Conservation (phyloP, 2,113 vertebrate genomes). For the Gracilinanus agilis region DNA sequence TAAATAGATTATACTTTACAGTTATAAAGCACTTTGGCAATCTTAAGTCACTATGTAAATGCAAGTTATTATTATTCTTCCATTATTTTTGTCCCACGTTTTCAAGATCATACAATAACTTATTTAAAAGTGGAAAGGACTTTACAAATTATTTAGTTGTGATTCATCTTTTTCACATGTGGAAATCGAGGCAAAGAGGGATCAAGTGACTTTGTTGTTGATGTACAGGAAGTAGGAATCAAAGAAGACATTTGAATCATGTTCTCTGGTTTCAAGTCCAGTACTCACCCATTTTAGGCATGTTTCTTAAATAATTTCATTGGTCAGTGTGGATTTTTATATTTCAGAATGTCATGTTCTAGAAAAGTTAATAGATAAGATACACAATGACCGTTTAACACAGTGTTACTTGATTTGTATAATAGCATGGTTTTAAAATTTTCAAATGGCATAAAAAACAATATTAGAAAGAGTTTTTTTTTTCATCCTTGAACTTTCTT, state of each 20-base stretch:
- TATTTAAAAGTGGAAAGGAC: not conserved
- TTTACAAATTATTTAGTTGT: not conserved
- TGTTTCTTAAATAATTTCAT: not conserved
- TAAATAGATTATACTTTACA: not conserved
- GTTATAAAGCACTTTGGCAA: not conserved
- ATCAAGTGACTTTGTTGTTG: not conserved
- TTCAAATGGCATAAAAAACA: not conserved
- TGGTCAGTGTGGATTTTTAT: not conserved
- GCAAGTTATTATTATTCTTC: not conserved
- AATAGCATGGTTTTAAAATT: not conserved
- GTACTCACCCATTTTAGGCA: not conserved
- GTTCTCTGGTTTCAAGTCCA: not conserved
- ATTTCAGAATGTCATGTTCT: not conserved
- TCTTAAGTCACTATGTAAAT: not conserved
- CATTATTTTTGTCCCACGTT: not conserved
- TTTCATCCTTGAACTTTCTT: not conserved
- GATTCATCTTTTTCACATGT: not conserved
- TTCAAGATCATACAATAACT: not conserved
- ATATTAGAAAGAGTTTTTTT: not conserved
- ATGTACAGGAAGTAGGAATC: not conserved
- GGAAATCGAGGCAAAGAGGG: not conserved
- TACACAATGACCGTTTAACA: not conserved
- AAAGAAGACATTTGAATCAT: not conserved
- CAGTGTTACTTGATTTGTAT: not conserved
- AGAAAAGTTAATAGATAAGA: not conserved